Evolutionary conservation across 2,888 invertebrate species (phyloP).

Genomic region (Clanis bilineata): DNA sequence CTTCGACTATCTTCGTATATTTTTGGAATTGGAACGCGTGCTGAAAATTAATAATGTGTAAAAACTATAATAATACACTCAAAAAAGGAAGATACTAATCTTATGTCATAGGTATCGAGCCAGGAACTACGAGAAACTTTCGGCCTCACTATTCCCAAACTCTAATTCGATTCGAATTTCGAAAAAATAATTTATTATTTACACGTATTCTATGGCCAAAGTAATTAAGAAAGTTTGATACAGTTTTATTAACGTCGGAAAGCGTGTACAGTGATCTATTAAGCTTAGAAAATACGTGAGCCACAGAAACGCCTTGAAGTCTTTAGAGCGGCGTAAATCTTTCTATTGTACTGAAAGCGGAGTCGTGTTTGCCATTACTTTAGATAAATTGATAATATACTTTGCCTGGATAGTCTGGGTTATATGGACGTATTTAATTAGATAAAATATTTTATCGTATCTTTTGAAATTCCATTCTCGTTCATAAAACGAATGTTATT

Average conservation of each 20-base stretch:
- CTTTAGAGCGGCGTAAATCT: conserved; percentile 1
- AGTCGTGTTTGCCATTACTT: conserved; percentile 2
- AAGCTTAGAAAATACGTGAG: background rate
- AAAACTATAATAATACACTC: too few relatives aligned
- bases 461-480: background rate
- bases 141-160: too few relatives aligned
- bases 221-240: background rate
- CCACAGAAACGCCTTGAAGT: background rate
- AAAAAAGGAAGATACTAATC: too few relatives aligned
- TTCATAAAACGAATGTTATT: too few relatives aligned
- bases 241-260: background rate
- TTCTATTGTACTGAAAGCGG: background rate
- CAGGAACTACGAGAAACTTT: too few relatives aligned
- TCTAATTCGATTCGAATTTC: too few relatives aligned
- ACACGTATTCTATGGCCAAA: background rate
- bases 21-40: too few relatives aligned
- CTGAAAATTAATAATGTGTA: too few relatives aligned
- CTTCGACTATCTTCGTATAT: too few relatives aligned
- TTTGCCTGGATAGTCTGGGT: background rate
- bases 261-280: background rate
- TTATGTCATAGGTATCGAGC: too few relatives aligned
- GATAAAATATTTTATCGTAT: background rate
- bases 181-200: too few relatives aligned
- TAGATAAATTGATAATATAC: background rate
- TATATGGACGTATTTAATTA: background rate